These are phyloP conservation scores for Drosophila vallismaia DNA, from an alignment of 2,888 invertebrate genomes.

Conservation along the genomic window DNA sequence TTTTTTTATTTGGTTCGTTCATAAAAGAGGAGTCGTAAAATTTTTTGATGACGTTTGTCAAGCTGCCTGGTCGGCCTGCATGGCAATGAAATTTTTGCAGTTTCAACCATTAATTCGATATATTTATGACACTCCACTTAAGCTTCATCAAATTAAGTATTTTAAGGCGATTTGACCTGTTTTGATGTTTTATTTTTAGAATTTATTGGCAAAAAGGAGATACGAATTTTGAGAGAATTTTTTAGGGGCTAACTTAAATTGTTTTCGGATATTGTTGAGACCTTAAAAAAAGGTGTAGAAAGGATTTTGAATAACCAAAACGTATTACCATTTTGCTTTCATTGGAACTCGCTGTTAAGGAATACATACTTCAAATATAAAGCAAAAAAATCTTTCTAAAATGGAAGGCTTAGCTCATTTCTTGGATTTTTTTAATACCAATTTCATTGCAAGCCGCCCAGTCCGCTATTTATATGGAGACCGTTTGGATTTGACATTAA, in stretches of 20 bases:
- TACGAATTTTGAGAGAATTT: neutral
- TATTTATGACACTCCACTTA: conserved; percentile 59
- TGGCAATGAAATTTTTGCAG: conserved; percentile 48
- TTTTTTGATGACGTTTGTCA: conserved; percentile 81
- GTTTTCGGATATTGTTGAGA: neutral
- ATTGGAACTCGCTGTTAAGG: no score
- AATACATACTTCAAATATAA: no score
- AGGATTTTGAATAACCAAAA: no score
- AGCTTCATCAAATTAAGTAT: conserved; percentile 36
- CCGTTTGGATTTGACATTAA: conserved; percentile 62
- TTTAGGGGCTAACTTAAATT: neutral
- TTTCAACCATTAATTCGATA: conserved; percentile 55
- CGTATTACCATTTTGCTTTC: no score
- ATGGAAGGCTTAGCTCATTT: no score
- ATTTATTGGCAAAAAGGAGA: conserved; percentile 1
- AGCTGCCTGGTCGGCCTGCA: conserved; percentile 55
- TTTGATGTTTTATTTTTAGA: conserved; percentile 19
- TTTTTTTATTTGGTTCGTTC: conserved; percentile 73
- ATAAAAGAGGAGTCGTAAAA: conserved; percentile 80
- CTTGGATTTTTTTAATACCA: no score
- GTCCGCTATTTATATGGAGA: conserved; percentile 38
- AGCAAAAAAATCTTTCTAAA: no score
- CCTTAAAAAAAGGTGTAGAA: neutral
- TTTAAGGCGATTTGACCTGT: conserved; percentile 40
- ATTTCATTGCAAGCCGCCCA: no score